phyloP scores from a whole-genome alignment of 1,140 invertebrate genomes.

The Drosophila nigromelanica region DNA sequence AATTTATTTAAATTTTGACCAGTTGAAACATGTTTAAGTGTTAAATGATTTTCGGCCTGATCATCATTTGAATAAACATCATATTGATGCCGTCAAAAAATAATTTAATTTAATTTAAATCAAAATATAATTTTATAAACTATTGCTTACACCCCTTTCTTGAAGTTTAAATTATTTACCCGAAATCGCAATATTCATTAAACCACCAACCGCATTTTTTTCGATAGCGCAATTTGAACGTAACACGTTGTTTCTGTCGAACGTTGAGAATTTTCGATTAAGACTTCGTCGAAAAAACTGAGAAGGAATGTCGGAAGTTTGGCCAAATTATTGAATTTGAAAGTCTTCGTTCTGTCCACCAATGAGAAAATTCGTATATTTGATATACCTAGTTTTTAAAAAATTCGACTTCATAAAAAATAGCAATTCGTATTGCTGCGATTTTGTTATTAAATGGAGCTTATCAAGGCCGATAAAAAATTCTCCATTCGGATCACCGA shows the following conservation, averaged over 20 bases:
- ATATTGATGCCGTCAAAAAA: too few relatives aligned
- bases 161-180: background rate
- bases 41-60: too few relatives aligned
- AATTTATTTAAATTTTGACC: too few relatives aligned
- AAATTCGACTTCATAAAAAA: background rate
- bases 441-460: background rate
- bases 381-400: too few relatives aligned
- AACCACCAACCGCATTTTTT: background rate
- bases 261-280: background rate
- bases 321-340: background rate
- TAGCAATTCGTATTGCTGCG: background rate
- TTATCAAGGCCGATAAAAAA: background rate
- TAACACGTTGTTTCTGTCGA: background rate
- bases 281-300: too few relatives aligned
- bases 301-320: too few relatives aligned
- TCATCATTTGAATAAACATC: background rate
- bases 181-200: background rate
- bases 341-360: background rate
- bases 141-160: background rate
- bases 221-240: background rate
- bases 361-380: too few relatives aligned
- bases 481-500: background rate
- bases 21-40: too few relatives aligned
- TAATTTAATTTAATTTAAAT: too few relatives aligned
- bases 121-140: background rate